Evolutionary conservation across 2,888 invertebrate genomes (phyloP).

Genomic region (Thereva unica): DNA sequence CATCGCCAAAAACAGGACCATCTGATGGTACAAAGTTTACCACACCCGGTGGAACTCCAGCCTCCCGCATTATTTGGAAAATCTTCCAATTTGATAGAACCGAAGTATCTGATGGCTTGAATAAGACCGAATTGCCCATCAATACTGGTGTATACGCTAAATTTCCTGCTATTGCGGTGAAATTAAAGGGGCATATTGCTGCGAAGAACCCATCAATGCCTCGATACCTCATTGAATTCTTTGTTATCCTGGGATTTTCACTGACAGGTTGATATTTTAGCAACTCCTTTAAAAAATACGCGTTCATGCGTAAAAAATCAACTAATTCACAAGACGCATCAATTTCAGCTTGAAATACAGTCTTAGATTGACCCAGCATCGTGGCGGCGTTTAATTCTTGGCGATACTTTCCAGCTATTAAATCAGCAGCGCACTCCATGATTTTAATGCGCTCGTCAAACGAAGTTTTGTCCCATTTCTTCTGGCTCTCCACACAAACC

Average conservation of each 20-base stretch:
- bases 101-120: conserved; percentile 98
- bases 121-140: conserved; percentile 90
- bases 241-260: conserved; percentile 68
- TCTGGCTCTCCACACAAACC: conserved; percentile 73
- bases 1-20: conserved; percentile 88
- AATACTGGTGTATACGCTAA: conserved; percentile 84
- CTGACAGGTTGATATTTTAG: conserved; percentile 88
- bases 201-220: conserved; percentile 97
- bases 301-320: conserved; percentile 80
- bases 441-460: conserved; percentile 77
- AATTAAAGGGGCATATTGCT: conserved; percentile 97
- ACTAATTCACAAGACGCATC: conserved; percentile 93
- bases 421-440: conserved; percentile 82
- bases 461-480: conserved; percentile 82
- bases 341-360: conserved; percentile 92
- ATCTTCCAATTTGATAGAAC: conserved; percentile 91
- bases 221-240: conserved; percentile 81
- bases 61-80: conserved; percentile 89
- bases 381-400: conserved; percentile 89
- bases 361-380: conserved; percentile 96
- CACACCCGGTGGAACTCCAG: conserved; percentile 92
- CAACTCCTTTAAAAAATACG: conserved; percentile 78
- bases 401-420: conserved; percentile 85
- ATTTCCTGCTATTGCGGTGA: conserved; percentile 98
- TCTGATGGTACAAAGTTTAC: conserved; percentile 95